phyloP scores from a whole-genome alignment of 2,797 vertebrate genomes.

The Buphagus erythrorhynchus region DNA sequence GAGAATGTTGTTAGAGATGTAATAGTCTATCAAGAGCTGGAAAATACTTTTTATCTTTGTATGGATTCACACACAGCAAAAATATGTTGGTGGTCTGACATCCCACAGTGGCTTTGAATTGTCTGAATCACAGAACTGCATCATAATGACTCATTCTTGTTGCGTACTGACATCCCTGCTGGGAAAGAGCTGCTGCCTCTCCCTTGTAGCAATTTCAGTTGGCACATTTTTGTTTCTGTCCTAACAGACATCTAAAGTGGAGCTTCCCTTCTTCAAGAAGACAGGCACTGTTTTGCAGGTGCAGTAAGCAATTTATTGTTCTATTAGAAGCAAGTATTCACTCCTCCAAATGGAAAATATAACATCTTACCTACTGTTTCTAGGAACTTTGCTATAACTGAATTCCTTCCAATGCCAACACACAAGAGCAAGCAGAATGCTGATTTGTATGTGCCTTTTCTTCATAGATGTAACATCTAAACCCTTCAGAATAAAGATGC shows the following conservation, averaged over 20 bases:
- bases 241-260: not conserved
- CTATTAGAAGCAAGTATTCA: not conserved
- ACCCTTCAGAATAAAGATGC: not conserved
- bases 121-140: constrained; percentile 39
- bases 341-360: not conserved
- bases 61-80: not conserved
- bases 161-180: not conserved
- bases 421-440: not conserved
- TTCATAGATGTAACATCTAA: not conserved
- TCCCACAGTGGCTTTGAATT: constrained; percentile 13
- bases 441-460: not conserved
- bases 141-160: not conserved
- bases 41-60: not conserved
- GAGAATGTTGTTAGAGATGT: not conserved
- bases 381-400: not conserved
- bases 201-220: not conserved
- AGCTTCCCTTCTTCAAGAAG: not conserved
- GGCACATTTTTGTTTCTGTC: not conserved
- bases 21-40: not conserved
- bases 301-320: not conserved
- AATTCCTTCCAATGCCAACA: not conserved
- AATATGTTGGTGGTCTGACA: not conserved
- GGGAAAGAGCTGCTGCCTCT: not conserved
- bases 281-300: not conserved
- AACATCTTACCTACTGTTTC: not conserved